Evolutionary conservation across 2,113 vertebrate species (phyloP), one percentile per base, ranked within the genome.

Genomic region (Protobothrops flavoviridis): DNA sequence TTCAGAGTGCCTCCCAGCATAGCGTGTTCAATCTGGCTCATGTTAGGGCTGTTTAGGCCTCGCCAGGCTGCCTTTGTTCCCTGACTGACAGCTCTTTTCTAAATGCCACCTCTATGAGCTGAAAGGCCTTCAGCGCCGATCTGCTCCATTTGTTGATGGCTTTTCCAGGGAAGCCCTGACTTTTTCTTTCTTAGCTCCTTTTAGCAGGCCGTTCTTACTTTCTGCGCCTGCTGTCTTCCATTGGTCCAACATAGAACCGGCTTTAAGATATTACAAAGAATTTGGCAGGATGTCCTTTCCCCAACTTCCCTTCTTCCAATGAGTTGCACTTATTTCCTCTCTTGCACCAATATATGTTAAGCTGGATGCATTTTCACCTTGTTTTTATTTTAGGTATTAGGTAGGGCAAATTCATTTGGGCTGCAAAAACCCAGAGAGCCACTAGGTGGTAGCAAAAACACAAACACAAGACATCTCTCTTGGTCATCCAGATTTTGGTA

Each of bases 151-250:
- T 90, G 91, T 96, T 96, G 90, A 97, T 96, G 95, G 94, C 95
- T 97, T 96, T 97, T 95, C 96, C 96, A 97, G 94, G 97, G 94
- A 95, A 94, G 89, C 85, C 26, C 94, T 53, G 87, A 43, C 81
- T 3, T 33, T 61, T 55, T 33, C 86, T 93, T 94, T 89, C 90
- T 90, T 57, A 8, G 91, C 81, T 23, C 39, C 45, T 9, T 17
- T 57, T 12, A 39, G n/a, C 26, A 61, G 81, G 91, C 13, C 6
- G 53, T 21, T 21, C 50, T 59, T 48, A 23, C 29, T 39, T 12
- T 50, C 69, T 50, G 52, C 12, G 8, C 53, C 45, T 39, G 45
- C 48, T 45, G 81, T 53, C 9, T 52, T 26, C 45, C 53, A 33
- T 21, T 17, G 12, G 55, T 5, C 52, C 74, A 45, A 26, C 26